Evolutionary conservation across 2,113 vertebrate genomes (phyloP).

Genomic region (Chionodraco myersi): DNA sequence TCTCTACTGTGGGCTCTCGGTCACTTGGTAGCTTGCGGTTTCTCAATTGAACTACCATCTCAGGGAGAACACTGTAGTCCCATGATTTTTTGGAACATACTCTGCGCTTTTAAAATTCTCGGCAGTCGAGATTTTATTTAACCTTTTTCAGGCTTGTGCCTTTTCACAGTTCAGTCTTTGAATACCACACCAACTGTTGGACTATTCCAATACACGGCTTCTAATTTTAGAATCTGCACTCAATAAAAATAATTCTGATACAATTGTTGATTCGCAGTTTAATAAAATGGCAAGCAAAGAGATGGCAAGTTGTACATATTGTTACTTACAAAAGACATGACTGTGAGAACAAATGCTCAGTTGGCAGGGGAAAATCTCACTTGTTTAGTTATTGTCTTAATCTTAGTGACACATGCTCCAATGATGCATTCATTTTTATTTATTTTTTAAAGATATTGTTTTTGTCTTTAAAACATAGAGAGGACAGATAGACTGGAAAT

Average conservation of each 20-base stretch:
- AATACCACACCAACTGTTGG: background rate
- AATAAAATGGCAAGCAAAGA: background rate
- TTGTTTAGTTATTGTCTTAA: background rate
- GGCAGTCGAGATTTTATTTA: constrained; percentile 30
- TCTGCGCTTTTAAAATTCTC: constrained; percentile 31
- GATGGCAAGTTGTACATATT: background rate
- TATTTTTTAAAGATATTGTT: too few species aligned
- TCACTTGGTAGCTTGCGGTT: background rate
- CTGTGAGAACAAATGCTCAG: background rate
- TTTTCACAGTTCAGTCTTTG: constrained; percentile 27
- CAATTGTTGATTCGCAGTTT: background rate
- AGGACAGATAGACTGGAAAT: too few species aligned
- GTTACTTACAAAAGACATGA: background rate
- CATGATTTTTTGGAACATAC: background rate
- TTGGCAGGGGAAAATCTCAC: background rate
- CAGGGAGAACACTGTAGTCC: background rate
- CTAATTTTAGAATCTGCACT: background rate
- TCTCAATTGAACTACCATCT: constrained; percentile 26
- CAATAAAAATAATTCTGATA: background rate
- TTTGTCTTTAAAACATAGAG: too few species aligned
- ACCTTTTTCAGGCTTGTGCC: constrained; percentile 17
- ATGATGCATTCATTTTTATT: background rate
- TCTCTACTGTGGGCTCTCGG: background rate
- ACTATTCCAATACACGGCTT: background rate
- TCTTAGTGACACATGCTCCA: background rate